Base-by-base conservation (phyloP, 2,888 invertebrate genomes). In the Lycaena phlaeas region DNA sequence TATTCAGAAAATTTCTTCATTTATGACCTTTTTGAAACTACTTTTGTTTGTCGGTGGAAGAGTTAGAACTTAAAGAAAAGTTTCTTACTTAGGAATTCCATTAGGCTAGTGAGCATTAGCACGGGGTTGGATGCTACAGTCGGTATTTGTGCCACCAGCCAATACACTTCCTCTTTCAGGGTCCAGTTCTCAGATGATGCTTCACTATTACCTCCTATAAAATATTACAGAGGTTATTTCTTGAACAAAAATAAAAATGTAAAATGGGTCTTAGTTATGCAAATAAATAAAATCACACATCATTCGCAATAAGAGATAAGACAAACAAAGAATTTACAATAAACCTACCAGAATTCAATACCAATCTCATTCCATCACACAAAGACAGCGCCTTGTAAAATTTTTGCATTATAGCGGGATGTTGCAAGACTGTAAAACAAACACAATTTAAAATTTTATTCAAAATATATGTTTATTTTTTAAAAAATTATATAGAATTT, bases 111-210 rank as follows among this genome's bases (percentile, higher is more conserved):
- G 55, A 96, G 88, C 59, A 96, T 89, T 41, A 92, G 85, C 14
- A 89, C 87, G 2, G 92, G 90, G 59, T 90, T 88, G 4, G 93
- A 90, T 2, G 94, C 90, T 57, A 91, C 90, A 30, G 88, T 87
- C n/a, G 91, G 90, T 46, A 96, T 79, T 2, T 91, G 90, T 17
- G 91, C 88, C 40, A 96, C 86, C 50, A 96, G 86, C 72, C 93
- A 92, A 62, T 94, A 95, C n/a, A 96, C 90, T 12, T 94, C 94
- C 61, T 96, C 96, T 1, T 93, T 92, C 39, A 95, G 89, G 0
- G 93, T 92, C 17, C 90, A 87, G 5, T 92, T 90, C 54, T 92
- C 91, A n/a, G 87, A 48, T 0, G 56, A 2, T 61, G 56, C 42
- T 36, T 77, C 72, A 0, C 66, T 46, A 36, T 47, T 60, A 38